Evolutionary conservation across 2,113 vertebrate species (phyloP).

Genomic region (Tetrao urogallus): DNA sequence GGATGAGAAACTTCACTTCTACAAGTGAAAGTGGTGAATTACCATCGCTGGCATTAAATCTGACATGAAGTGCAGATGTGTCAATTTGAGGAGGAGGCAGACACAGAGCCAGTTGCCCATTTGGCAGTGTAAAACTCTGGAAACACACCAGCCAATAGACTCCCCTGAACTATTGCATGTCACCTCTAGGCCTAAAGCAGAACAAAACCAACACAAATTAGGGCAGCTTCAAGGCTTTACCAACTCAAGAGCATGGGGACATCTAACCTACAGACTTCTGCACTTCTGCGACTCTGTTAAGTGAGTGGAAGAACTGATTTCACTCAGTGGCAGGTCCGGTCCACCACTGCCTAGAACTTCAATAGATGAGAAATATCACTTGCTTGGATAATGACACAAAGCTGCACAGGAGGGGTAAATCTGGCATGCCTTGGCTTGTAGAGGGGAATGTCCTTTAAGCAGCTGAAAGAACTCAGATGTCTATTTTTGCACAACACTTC

Average conservation of each 20-base stretch:
- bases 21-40: not conserved
- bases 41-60: not conserved
- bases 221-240: not conserved
- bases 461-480: not conserved
- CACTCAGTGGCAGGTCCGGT: not conserved
- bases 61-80: not conserved
- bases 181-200: not conserved
- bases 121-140: not conserved
- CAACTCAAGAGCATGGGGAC: not conserved
- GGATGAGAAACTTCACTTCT: not conserved
- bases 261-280: not conserved
- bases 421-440: not conserved
- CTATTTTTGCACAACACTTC: not conserved
- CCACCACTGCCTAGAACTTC: not conserved
- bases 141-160: not conserved
- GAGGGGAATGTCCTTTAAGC: not conserved
- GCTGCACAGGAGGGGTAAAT: not conserved
- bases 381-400: not conserved
- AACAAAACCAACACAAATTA: not conserved
- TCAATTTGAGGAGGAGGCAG: not conserved
- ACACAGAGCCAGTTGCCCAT: not conserved
- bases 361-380: not conserved
- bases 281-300: not conserved
- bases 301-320: not conserved
- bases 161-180: not conserved